Base-by-base conservation (phyloP, 2,888 invertebrate species). In the Cremastinae sp. region DNA sequence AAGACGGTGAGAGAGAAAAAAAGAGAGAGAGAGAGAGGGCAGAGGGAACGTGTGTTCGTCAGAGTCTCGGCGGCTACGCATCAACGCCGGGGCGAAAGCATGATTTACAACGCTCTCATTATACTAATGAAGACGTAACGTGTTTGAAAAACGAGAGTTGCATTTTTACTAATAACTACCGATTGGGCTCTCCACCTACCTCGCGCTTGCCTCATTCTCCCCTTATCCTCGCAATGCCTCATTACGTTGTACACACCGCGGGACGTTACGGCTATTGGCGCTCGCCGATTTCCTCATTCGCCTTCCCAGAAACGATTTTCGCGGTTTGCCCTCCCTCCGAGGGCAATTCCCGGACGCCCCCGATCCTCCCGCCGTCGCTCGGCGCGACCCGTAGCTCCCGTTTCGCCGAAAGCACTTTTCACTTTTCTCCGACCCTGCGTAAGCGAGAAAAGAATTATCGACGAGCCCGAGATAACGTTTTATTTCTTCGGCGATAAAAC, bases 71-170 rank as follows among this genome's bases (percentile, higher is more conserved):
- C 36, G 56, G 72, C 66, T 81, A 79, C 76, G 79, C 78, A 65
- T 76, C 74, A 74, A 54, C 65, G 53, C 74, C 28, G 64, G 71
- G 80, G 79, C 77, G 70, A 74, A 43, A 64, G 59, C 58, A 81
- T 86, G 87, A 89, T 88, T 88, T 89, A 89, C 86, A 78, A 82
- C 83, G 78, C 80, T 81, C 86, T 88, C 88, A 87, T 88, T 88
- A 87, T 80, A 83, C 85, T 89, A 89, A 89, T 89, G 88, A 88
- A 89, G 89, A 89, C 86, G 83, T 86, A 84, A 85, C 82, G 80
- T 79, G 70, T 68, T 78, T 80, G 81, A 80, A 79, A 81, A 81
- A 81, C 78, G 76, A 74, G 74, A 81, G 78, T 80, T 77, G 76
- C 76, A 83, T 86, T 85, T 86, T 85, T 83, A 78, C 74, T 72